Evolutionary conservation across 1,140 invertebrate genomes (phyloP), one percentile per base, ranked within the genome.

Genomic region (Listronotus bonariensis): DNA sequence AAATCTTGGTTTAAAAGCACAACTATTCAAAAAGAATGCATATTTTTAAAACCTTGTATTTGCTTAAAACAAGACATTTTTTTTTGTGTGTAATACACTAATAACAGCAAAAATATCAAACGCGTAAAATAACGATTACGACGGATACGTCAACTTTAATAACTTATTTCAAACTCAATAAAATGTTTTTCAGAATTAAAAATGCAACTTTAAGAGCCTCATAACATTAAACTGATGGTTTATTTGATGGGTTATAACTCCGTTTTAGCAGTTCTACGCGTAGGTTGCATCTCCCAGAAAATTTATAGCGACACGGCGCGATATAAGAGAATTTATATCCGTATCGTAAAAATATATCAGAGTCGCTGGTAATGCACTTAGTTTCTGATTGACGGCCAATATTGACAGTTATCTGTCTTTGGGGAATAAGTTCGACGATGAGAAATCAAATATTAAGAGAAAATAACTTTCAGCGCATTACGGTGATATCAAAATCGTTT

Each of bases 261-360:
- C 36, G 6, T 17, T 34, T 34, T 34, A 34, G 32, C 32, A 34
- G 36, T 10, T 15, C 43, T 17, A 34, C 32, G 57, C 36, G 55
- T 57, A 57, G 57, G 57, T 42, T 43, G 57, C 14, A 41, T 59
- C 57, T 59, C 32, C 10, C 49, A 32, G 57, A 59, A 49, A 59
- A 59, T 59, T 59, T 59, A 59, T 59, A 9, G 57, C 34, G 46
- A 59, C 57, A 59, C 32, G 57, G 14, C 31, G 12, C 42, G 46
- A 59, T 59, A 59, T 59, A 59, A 59, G 57, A 45, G 57, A 59
- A 59, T 59, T 59, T 59, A 59, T 42, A 59, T 45, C 17, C 43
- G 43, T 31, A 42, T 59, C 57, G 57, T 59, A 59, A 59, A 59
- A 59, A 59, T 59, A 59, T 59, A 59, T 59, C 57, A 59, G 57